Evolutionary conservation across 2,888 invertebrate genomes (phyloP), one percentile per base, ranked within the genome.

Genomic region (Lysandra coridon): DNA sequence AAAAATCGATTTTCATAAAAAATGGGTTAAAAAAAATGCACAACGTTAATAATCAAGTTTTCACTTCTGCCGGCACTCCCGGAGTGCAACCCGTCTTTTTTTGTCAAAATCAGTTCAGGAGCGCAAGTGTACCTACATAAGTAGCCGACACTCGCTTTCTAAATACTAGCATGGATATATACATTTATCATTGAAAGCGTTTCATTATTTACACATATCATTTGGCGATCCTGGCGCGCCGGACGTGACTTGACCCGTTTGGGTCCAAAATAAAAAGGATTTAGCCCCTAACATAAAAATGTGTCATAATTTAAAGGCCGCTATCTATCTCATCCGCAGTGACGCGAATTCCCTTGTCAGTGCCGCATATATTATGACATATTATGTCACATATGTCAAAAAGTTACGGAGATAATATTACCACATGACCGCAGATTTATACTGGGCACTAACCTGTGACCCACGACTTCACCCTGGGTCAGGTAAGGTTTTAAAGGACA

Each of bases 281-380:
- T 75, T 49, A 75, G 75, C 44, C 49, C 49, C 75, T n/a, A 49
- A 75, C 23, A 74, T 74, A 44, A 75, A 75, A 74, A 44, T 44
- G 75, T 49, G 75, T 75, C 75, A 75, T 44, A 75, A 75, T 75
- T 75, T 75, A 49, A 74, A 74, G 75, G 53, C 75, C 75, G 23
- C 75, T 14, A 49, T 75, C 49, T 49, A 30, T 75, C 12, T 75
- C 49, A 75, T 44, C 4, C 75, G 75, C 75, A 37, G 12, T 53
- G 49, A 74, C 10, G 74, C 75, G 49, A 75, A 75, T 75, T 75
- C 75, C 75, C 75, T 44, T 12, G 49, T 75, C 75, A 49, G 57
- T 57, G 57, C 53, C 53, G 17, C 5, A 75, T 74, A 69, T 69
- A 69, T 17, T 37, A 69, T 69, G 69, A 69, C 33, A 69, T 69